phyloP scores from a whole-genome alignment of 2,888 invertebrate species.

The Chloromyia formosa region DNA sequence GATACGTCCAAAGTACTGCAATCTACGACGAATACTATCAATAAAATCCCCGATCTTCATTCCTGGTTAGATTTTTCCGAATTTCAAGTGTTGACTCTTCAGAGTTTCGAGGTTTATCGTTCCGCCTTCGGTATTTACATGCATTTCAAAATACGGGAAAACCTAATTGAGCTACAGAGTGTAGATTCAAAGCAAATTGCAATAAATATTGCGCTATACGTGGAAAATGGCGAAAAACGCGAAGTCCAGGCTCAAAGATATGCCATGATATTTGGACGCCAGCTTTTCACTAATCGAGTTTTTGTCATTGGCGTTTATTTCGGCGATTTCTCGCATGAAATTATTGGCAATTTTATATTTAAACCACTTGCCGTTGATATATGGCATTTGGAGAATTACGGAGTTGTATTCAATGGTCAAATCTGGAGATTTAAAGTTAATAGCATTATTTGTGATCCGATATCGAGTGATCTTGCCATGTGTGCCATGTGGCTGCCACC shows the following conservation, averaged over 20 bases:
- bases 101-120: too few relatives aligned
- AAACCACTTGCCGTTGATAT: constrained; percentile 48
- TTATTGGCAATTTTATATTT: constrained; percentile 48
- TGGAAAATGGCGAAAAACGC: background rate
- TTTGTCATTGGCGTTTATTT: constrained; percentile 48
- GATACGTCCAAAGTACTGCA: too few relatives aligned
- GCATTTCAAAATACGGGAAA: too few relatives aligned
- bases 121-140: too few relatives aligned
- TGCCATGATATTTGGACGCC: constrained; percentile 46
- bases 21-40: too few relatives aligned
- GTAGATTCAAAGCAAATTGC: too few relatives aligned
- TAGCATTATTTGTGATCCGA: constrained; percentile 47
- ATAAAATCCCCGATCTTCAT: too few relatives aligned
- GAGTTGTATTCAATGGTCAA: constrained; percentile 34
- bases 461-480: constrained; percentile 46
- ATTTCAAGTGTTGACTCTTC: too few relatives aligned
- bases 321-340: constrained; percentile 47
- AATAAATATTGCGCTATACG: constrained; percentile 1
- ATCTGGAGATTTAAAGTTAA: constrained; percentile 32
- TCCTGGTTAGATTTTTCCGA: too few relatives aligned
- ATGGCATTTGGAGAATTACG: constrained; percentile 20
- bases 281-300: constrained; percentile 32
- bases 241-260: constrained; percentile 42
- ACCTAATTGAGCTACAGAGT: too few relatives aligned
- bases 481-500: constrained; percentile 47